Evolutionary conservation across 2,888 invertebrate genomes (phyloP).

Genomic region (Noctua pronuba): DNA sequence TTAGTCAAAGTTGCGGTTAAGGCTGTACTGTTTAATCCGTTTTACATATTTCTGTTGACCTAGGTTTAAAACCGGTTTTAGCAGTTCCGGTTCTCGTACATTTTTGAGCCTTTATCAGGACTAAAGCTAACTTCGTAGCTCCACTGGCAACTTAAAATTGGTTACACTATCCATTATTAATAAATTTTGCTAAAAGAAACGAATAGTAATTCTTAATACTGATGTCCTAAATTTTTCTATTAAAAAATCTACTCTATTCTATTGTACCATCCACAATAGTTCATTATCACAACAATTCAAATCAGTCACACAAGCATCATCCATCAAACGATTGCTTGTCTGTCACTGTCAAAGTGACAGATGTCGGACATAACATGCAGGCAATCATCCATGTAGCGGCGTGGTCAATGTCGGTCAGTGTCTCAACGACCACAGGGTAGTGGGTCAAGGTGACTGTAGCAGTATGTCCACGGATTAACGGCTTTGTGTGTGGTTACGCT

Average conservation of each 20-base stretch:
- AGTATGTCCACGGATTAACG: conserved; percentile 7
- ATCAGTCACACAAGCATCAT: conserved; percentile 31
- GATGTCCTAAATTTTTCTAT: neutral
- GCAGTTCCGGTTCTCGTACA: neutral
- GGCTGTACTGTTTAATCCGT: neutral
- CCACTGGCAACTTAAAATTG: neutral
- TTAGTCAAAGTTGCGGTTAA: conserved; percentile 7
- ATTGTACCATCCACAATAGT: neutral
- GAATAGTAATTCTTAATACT: neutral
- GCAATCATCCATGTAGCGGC: conserved; percentile 36
- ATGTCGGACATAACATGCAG: conserved; percentile 19
- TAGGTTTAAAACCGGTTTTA: conserved; percentile 9
- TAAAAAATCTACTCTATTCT: neutral
- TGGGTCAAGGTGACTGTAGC: conserved; percentile 40
- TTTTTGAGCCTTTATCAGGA: neutral
- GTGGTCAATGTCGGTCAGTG: conserved; percentile 56
- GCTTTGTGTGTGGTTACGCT: neutral
- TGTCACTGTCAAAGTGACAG: conserved; percentile 30
- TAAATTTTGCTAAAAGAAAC: neutral
- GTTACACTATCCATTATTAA: neutral
- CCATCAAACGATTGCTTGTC: conserved; percentile 27
- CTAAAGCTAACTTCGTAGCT: neutral
- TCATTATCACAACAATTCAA: conserved; percentile 14
- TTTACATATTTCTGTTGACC: conserved; percentile 1
- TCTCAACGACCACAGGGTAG: conserved; percentile 29